A percentile compares a stretch with the other conserved stretches of the same genome.
phyloP scores from a whole-genome alignment of 1,140 invertebrate species.

The Andrena cerasifolii region DNA sequence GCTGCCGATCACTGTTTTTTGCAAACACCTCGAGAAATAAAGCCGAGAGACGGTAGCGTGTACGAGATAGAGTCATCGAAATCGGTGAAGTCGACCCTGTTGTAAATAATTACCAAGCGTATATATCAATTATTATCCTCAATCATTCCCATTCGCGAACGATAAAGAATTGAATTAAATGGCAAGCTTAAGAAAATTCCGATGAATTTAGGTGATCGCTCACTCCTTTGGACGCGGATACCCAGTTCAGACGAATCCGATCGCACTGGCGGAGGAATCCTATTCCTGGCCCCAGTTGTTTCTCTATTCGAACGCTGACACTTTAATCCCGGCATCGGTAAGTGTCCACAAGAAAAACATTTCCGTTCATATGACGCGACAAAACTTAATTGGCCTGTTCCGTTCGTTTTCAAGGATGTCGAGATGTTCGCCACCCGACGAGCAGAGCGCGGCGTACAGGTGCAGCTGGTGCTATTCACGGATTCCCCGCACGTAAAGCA shows the following conservation, averaged over 20 bases:
- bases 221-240: conserved; percentile 66
- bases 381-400: neutral
- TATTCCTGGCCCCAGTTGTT: conserved; percentile 87
- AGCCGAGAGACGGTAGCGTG: too few species aligned
- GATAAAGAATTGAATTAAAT: neutral
- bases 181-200: neutral
- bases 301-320: conserved; percentile 88
- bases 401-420: conserved; percentile 80
- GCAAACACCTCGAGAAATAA: too few species aligned
- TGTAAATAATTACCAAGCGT: too few species aligned
- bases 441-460: conserved; percentile 84
- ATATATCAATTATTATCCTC: too few species aligned
- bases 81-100: too few species aligned
- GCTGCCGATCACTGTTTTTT: too few species aligned
- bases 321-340: conserved; percentile 84
- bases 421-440: conserved; percentile 85
- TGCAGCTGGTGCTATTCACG: conserved; percentile 85
- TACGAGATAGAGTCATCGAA: too few species aligned
- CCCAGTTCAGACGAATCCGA: conserved; percentile 70
- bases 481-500: conserved; percentile 89
- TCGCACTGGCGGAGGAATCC: conserved; percentile 79
- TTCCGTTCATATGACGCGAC: neutral
- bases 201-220: conserved; percentile 71
- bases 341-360: conserved; percentile 47
- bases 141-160: neutral